Conservation (phyloP, 2,888 invertebrate species). For the Heliconius sara region DNA sequence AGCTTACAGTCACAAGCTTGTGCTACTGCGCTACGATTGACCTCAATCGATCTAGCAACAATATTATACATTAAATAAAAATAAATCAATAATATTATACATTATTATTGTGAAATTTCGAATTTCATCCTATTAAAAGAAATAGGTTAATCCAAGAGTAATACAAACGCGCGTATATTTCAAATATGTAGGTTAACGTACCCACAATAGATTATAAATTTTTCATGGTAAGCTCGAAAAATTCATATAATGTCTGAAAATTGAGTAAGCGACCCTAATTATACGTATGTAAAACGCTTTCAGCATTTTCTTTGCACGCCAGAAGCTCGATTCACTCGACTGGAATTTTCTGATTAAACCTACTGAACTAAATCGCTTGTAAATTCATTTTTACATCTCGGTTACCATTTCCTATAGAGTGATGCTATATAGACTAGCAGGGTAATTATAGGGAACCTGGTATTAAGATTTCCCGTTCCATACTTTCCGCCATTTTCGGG, state of each 20-base stretch:
- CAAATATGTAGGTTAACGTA: conserved; percentile 16
- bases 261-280: conserved; percentile 8
- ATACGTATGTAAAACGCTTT: not conserved
- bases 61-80: too few species aligned
- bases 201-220: not conserved
- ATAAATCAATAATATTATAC: not conserved
- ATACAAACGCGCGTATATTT: not conserved
- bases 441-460: not conserved
- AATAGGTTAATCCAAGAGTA: conserved; percentile 1
- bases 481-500: too few species aligned
- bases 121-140: not conserved
- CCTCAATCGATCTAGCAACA: not conserved
- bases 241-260: conserved; percentile 6
- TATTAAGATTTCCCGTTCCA: too few species aligned
- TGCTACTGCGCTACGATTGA: too few species aligned
- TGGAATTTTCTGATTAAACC: conserved; percentile 9
- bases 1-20: too few species aligned
- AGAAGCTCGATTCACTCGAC: conserved; percentile 7
- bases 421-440: not conserved
- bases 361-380: conserved; percentile 7
- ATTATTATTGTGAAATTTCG: not conserved
- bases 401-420: not conserved
- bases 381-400: not conserved
- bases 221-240: not conserved
- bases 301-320: conserved; percentile 7